Percentiles rank a stretch among this genome's conserved stretches.
Evolutionary conservation across 1,140 invertebrate species (phyloP).

Genomic region (Leptinotarsa texana): DNA sequence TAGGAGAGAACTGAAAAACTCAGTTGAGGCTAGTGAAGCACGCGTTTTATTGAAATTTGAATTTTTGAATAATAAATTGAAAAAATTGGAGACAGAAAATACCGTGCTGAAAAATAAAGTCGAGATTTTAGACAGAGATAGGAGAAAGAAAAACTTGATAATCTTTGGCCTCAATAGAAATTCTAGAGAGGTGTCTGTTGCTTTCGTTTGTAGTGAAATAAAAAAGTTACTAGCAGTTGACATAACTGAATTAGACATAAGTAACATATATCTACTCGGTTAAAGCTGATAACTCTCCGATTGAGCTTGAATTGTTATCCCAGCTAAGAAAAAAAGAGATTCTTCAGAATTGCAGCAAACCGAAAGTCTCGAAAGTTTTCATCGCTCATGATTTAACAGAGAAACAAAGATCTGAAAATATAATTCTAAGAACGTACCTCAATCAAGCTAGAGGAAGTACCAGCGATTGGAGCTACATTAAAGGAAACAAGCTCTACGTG

Average conservation of each 20-base stretch:
- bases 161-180: too few species aligned
- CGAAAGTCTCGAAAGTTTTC: slow-evolving; percentile 3
- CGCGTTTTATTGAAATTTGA: neutral
- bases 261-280: slow-evolving; percentile 1
- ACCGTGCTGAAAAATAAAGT: too few species aligned
- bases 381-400: slow-evolving; percentile 5
- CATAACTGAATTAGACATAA: too few species aligned
- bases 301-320: slow-evolving; percentile 9
- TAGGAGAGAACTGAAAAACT: slow-evolving; percentile 16
- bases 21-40: slow-evolving; percentile 10
- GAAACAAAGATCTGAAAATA: slow-evolving; percentile 13
- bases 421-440: neutral
- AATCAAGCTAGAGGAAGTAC: slow-evolving; percentile 7
- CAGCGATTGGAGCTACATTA: slow-evolving; percentile 14
- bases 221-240: too few species aligned
- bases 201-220: too few species aligned
- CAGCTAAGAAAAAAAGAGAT: neutral
- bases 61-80: too few species aligned
- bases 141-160: too few species aligned
- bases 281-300: slow-evolving; percentile 1
- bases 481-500: slow-evolving; percentile 8
- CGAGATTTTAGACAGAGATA: too few species aligned
- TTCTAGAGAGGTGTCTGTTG: too few species aligned
- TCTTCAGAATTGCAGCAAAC: slow-evolving; percentile 11
- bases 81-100: too few species aligned